Base-by-base conservation (phyloP, 2,113 vertebrate genomes). In the Dipodomys merriami region DNA sequence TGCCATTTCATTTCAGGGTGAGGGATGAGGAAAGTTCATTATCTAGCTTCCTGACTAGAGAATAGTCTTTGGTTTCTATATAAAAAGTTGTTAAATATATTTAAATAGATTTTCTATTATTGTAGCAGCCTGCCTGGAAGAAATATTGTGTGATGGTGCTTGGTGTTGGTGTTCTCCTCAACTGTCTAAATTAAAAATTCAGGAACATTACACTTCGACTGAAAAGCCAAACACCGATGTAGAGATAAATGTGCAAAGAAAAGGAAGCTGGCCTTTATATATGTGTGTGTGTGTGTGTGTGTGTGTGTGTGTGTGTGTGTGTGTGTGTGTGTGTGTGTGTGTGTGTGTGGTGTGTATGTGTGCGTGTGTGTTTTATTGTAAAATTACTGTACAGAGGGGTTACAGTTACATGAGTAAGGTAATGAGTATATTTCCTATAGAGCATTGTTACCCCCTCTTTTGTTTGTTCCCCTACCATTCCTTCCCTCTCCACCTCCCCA, bases 81-180 rank as follows among this genome's bases (percentile, higher is more conserved):
- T 94, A 90, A 95, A 96, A 93, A 88, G 4, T 49, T 90, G 60
- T 13, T 95, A 94, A 95, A 91, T 86, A 83, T 20, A 92, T 94
- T 95, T 87, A 78, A 87, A 29, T 73, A 93, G 35, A 88, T 96
- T 91, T 93, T 77, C 73, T 95, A 46, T 49, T 95, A 29, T 80
- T 86, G 84, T 9, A 84, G 67, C 13, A 80, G 90, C 79, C 78
- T 77, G 25, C 44, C 88, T 95, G 72, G 72, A 94, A 90, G 18
- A 91, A 77, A 68, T 85, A 89, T 23, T 88, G 64, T 94, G 39
- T 67, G 93, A 11, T 74, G 86, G 78, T 67, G 71, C 53, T 86
- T 49, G 94, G 39, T 88, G 23, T 86, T 49, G 94, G 39, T 88
- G 23, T 44, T 68, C 33, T 69, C 3, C 6, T 57, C 86, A 65